These are phyloP conservation scores for Cossypha heuglini DNA, from an alignment of 2,797 vertebrate species.

Conservation along the genomic window DNA sequence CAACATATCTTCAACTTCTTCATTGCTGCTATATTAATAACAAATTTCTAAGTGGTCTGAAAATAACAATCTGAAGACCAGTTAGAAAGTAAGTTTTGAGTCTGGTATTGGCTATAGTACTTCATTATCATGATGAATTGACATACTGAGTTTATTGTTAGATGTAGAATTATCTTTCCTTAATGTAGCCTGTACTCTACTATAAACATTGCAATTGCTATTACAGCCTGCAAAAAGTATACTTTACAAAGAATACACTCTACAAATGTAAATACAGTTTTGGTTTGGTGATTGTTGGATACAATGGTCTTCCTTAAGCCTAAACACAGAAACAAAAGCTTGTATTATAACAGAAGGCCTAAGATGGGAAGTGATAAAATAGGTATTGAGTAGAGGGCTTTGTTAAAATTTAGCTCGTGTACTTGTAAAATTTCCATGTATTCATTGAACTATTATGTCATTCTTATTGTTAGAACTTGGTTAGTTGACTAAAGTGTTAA, in stretches of 20 bases:
- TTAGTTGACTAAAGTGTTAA: slow-evolving; percentile 62
- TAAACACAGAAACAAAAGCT: slow-evolving; percentile 86
- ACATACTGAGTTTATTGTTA: slow-evolving; percentile 22
- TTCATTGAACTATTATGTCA: slow-evolving; percentile 83
- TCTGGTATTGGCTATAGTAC: not conserved
- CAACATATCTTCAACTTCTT: not conserved
- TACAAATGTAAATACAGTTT: slow-evolving; percentile 77
- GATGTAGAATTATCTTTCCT: slow-evolving; percentile 44
- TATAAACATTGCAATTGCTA: slow-evolving; percentile 53
- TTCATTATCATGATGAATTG: not conserved
- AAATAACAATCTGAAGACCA: not conserved
- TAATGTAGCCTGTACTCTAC: slow-evolving; percentile 41
- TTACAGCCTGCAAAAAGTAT: slow-evolving; percentile 49
- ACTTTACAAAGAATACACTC: slow-evolving; percentile 71
- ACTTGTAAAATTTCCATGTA: slow-evolving; percentile 84
- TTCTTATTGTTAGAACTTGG: slow-evolving; percentile 75
- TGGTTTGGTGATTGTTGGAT: slow-evolving; percentile 70
- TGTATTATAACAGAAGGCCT: slow-evolving; percentile 81
- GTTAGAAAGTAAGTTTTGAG: not conserved
- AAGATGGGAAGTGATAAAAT: slow-evolving; percentile 94
- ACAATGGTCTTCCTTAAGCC: slow-evolving; percentile 81
- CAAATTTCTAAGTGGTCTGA: not conserved
- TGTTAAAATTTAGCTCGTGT: slow-evolving; percentile 79
- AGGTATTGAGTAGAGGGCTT: slow-evolving; percentile 82
- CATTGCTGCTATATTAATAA: not conserved